Evolutionary conservation across 2,797 vertebrate species (phyloP), one percentile per base, ranked within the genome.

Genomic region (Xenopus petersii): DNA sequence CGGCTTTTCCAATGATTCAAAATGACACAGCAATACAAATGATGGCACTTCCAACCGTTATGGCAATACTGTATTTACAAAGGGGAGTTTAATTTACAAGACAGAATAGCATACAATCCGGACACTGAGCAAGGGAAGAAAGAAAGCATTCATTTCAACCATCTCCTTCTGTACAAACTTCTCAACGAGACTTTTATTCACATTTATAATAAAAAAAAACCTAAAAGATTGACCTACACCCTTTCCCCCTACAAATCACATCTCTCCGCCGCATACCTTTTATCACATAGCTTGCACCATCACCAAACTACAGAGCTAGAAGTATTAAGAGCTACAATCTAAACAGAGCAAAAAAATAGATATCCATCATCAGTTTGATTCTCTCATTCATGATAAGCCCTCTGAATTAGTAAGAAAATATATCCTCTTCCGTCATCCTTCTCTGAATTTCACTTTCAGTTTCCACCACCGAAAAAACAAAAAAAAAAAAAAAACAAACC

Each of bases 1-100:
- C 80, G 75, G 74, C 76, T 83, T 88, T 86, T 88, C 75, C 79
- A 82, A 75, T 85, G 87, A 89, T 83, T 92, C 89, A 86, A 91
- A 91, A 94, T 92, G 93, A 94, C 91, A 93, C 92, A 91, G 91
- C 91, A 82, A 85, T 91, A 94, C 93, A 93, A 93, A 92, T 91
- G 94, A 93, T 94, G 93, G 94, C 93, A 94, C 93, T 90, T 90
- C 83, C 90, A 92, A 94, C 93, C 89, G 88, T 92, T 79, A 90
- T 92, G 91, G 93, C 89, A 88, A 87, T 92, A 92, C 89, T 88
- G 86, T 98, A 98, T 98, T 96, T 99, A 98, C 96, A 99, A 89
- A 88, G 92, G 92, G 86, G 63, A 92, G 91, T 91, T 88, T 94
- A 96, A 98, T 98, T 92, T 96, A 98, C 96, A 98, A 89, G 93